Evolutionary conservation across 2,113 vertebrate genomes (phyloP).

Genomic region (Heterocephalus glaber): DNA sequence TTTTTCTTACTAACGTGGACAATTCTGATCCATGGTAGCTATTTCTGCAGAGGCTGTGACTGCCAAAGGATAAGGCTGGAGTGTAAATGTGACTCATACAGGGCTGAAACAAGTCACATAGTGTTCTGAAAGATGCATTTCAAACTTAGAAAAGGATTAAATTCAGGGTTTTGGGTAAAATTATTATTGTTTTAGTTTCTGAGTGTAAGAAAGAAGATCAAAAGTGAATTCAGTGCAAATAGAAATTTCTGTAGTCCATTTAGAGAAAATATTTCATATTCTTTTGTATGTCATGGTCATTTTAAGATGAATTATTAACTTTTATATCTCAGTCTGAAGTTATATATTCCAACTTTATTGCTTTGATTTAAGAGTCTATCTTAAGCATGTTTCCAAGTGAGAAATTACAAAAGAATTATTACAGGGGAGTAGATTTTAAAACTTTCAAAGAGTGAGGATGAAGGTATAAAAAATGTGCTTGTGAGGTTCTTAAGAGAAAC

Average conservation of each 20-base stretch:
- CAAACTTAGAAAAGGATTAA: not conserved
- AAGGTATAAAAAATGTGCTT: not conserved
- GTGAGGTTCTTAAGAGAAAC: not conserved
- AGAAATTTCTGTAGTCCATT: conserved; percentile 45
- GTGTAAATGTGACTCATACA: not conserved
- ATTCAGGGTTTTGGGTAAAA: not conserved
- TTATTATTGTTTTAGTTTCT: conserved; percentile 36
- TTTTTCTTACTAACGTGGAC: not conserved
- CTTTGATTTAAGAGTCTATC: conserved; percentile 66
- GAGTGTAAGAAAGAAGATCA: conserved; percentile 43
- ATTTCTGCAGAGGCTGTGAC: not conserved
- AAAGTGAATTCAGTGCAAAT: conserved; percentile 37
- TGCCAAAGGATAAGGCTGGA: not conserved
- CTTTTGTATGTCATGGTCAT: conserved; percentile 26
- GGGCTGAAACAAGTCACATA: not conserved
- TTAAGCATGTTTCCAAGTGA: conserved; percentile 41
- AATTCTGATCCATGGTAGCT: not conserved
- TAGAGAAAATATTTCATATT: conserved; percentile 57
- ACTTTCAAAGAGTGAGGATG: conserved; percentile 29
- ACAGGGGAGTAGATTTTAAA: conserved; percentile 28
- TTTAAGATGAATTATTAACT: conserved; percentile 60
- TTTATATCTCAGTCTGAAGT: conserved; percentile 58
- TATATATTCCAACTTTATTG: conserved; percentile 57
- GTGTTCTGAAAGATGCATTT: not conserved
- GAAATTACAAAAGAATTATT: conserved; percentile 61